phyloP scores from a whole-genome alignment of 2,113 vertebrate species.

The Tachuris rubrigastra region DNA sequence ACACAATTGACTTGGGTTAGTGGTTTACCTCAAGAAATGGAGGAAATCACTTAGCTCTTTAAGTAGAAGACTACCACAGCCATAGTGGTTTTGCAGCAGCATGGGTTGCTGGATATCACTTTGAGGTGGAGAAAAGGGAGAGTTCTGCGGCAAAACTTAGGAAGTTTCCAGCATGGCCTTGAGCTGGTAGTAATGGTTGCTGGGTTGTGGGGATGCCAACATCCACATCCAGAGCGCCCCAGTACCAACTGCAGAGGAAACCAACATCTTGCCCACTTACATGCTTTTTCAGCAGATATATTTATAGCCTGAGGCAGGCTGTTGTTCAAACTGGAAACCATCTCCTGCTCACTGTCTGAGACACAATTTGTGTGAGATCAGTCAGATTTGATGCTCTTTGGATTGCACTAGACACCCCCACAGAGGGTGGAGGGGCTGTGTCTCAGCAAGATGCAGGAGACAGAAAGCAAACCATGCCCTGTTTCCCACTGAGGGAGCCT shows the following conservation, averaged over 20 bases:
- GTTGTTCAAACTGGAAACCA: not conserved
- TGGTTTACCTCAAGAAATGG: constrained; percentile 47
- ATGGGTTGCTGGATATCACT: not conserved
- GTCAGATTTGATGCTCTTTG: not conserved
- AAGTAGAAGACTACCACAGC: not conserved
- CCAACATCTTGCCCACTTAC: not conserved
- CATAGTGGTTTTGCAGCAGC: not conserved
- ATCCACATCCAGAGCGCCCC: not conserved
- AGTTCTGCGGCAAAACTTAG: not conserved
- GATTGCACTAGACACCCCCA: not conserved
- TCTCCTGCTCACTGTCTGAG: not conserved
- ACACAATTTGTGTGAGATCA: not conserved
- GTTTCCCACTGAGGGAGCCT: not conserved
- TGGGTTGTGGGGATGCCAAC: not conserved
- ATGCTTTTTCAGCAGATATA: not conserved
- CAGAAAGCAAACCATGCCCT: not conserved
- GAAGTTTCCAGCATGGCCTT: not conserved
- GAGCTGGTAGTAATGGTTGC: not conserved
- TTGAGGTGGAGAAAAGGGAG: not conserved
- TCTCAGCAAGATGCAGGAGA: not conserved
- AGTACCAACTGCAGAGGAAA: not conserved
- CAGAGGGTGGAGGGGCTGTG: not conserved
- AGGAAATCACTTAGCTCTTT: not conserved
- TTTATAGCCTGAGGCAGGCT: not conserved
- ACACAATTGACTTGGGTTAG: not conserved